Conservation (phyloP, 2,113 vertebrate genomes). For the Cynocephalus volans region DNA sequence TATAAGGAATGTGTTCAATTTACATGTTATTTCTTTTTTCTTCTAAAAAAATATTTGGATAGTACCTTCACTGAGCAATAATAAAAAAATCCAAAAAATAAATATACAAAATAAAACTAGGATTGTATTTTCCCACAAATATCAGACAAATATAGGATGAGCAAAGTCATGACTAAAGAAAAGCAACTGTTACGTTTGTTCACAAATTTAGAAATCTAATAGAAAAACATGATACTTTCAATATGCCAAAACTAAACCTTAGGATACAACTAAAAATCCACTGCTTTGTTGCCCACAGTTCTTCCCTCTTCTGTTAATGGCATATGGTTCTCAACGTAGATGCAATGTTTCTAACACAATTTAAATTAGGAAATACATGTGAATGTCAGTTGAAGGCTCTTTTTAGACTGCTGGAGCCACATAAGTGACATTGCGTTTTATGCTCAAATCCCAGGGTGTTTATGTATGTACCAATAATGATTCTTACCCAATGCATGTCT, state of each 20-base stretch:
- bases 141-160: not conserved
- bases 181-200: not conserved
- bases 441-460: not conserved
- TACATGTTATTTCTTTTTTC: not conserved
- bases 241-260: not conserved
- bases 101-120: not conserved
- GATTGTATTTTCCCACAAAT: not conserved
- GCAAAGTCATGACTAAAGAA: not conserved
- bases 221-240: not conserved
- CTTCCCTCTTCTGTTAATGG: not conserved
- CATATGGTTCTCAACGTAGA: not conserved
- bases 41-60: not conserved
- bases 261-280: not conserved
- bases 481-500: conserved; percentile 27
- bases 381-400: not conserved
- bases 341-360: not conserved
- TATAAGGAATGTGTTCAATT: not conserved
- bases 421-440: not conserved
- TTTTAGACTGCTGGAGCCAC: not conserved
- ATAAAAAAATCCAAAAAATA: not conserved
- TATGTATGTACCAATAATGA: conserved; percentile 12
- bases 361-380: conserved; percentile 52
- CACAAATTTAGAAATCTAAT: not conserved
- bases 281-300: not conserved
- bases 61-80: not conserved